These are phyloP conservation scores for Phalangium opilio DNA, from an alignment of 2,888 invertebrate genomes.

Conservation along the genomic window DNA sequence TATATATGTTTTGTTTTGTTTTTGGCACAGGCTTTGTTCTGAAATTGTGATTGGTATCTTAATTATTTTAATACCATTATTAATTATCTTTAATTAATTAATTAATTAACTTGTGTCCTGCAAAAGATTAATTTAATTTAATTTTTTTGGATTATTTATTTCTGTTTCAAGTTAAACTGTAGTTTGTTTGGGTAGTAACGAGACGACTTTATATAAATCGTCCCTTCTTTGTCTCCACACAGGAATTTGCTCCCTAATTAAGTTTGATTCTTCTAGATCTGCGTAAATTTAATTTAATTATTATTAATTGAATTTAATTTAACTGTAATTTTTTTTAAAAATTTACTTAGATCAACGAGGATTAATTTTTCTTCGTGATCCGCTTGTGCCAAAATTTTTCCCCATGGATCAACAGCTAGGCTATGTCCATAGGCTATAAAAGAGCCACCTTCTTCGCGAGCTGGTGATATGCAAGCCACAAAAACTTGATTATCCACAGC, in stretches of 20 bases:
- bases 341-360: conserved; percentile 53
- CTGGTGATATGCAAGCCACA: conserved; percentile 69
- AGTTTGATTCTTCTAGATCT: conserved; percentile 56
- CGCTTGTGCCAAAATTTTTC: conserved; percentile 47
- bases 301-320: conserved; percentile 3
- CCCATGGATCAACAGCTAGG: conserved; percentile 62
- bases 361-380: conserved; percentile 54
- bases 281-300: conserved; percentile 24
- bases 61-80: too few relatives aligned
- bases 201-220: conserved; percentile 48
- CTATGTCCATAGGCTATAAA: conserved; percentile 86
- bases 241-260: conserved; percentile 71
- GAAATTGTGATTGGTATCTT: too few relatives aligned
- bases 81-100: too few relatives aligned
- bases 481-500: conserved; percentile 68
- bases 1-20: too few relatives aligned
- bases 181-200: conserved; percentile 2
- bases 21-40: too few relatives aligned
- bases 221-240: conserved; percentile 52
- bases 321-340: neutral
- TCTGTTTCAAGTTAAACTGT: neutral
- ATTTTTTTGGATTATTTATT: neutral
- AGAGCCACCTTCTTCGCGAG: conserved; percentile 49
- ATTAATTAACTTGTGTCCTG: neutral
- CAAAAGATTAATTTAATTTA: neutral